These are phyloP conservation scores for Trachelus iudaicus DNA, from an alignment of 2,888 invertebrate genomes.

Conservation along the genomic window DNA sequence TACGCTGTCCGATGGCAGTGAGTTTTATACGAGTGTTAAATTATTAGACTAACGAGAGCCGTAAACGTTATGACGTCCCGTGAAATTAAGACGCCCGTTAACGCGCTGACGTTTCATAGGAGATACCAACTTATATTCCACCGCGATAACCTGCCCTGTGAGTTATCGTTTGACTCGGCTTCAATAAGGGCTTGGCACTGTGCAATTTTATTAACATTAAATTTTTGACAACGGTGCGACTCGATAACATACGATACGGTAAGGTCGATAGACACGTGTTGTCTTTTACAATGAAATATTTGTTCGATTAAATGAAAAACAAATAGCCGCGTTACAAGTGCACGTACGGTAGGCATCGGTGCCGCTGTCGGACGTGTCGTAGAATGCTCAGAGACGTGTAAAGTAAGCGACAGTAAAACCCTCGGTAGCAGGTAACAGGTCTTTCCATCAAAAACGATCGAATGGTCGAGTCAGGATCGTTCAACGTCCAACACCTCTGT, in stretches of 20 bases:
- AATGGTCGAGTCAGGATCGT: not conserved
- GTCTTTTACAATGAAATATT: not conserved
- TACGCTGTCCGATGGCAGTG: slow-evolving; percentile 16
- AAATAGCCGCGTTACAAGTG: not conserved
- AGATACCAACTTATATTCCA: not conserved
- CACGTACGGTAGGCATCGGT: not conserved
- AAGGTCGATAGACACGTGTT: not conserved
- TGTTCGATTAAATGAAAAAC: not conserved
- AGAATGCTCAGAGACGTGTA: not conserved
- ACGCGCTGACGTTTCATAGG: not conserved
- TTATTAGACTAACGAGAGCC: slow-evolving; percentile 21
- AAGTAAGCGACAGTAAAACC: not conserved
- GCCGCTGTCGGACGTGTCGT: not conserved
- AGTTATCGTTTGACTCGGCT: not conserved
- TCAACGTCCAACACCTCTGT: not conserved
- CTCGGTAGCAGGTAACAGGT: not conserved
- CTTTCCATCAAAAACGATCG: not conserved
- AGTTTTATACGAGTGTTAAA: slow-evolving; percentile 1
- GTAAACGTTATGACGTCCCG: slow-evolving; percentile 21
- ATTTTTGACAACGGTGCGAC: not conserved
- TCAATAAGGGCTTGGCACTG: not conserved
- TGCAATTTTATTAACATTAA: not conserved
- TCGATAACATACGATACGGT: not conserved
- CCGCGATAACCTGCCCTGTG: not conserved
- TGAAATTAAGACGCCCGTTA: slow-evolving; percentile 25